Evolutionary conservation across 2,888 invertebrate species (phyloP).

Genomic region (Drepana falcataria): DNA sequence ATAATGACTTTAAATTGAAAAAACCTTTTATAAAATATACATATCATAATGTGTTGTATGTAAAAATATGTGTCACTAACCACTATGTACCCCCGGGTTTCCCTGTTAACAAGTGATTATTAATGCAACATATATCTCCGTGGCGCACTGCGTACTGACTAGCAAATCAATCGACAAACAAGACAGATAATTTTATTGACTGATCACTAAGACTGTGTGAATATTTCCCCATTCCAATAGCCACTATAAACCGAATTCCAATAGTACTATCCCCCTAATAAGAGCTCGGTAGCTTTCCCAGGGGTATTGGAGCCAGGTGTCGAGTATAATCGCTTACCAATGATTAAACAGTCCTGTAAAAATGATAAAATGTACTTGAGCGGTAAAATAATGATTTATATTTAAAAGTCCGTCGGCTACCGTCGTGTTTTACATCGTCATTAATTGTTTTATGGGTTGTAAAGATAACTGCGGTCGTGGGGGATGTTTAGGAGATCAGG

Average conservation of each 20-base stretch:
- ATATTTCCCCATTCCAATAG: slow-evolving; percentile 20
- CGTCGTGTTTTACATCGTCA: slow-evolving; percentile 56
- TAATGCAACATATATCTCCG: too few relatives aligned
- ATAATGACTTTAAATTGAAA: too few relatives aligned
- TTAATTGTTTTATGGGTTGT: slow-evolving; percentile 69
- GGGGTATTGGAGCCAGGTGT: slow-evolving; percentile 39
- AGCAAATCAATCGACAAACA: slow-evolving; percentile 16
- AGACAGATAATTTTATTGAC: slow-evolving; percentile 13
- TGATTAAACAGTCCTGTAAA: slow-evolving; percentile 18
- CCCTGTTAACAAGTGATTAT: too few relatives aligned
- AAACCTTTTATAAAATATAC: too few relatives aligned
- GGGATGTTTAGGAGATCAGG: slow-evolving; percentile 57
- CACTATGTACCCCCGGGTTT: too few relatives aligned
- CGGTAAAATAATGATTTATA: slow-evolving; percentile 30
- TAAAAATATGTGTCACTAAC: too few relatives aligned
- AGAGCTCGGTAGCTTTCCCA: slow-evolving; percentile 40
- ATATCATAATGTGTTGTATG: too few relatives aligned
- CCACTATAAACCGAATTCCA: slow-evolving; percentile 16
- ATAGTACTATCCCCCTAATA: slow-evolving; percentile 21
- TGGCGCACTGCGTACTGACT: too few relatives aligned
- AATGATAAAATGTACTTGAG: slow-evolving; percentile 41
- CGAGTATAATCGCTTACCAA: slow-evolving; percentile 24
- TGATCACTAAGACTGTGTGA: slow-evolving; percentile 19
- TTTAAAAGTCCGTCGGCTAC: slow-evolving; percentile 46
- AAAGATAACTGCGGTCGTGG: slow-evolving; percentile 55